phyloP scores from a whole-genome alignment of 2,113 vertebrate species.

The Archilochus colubris region DNA sequence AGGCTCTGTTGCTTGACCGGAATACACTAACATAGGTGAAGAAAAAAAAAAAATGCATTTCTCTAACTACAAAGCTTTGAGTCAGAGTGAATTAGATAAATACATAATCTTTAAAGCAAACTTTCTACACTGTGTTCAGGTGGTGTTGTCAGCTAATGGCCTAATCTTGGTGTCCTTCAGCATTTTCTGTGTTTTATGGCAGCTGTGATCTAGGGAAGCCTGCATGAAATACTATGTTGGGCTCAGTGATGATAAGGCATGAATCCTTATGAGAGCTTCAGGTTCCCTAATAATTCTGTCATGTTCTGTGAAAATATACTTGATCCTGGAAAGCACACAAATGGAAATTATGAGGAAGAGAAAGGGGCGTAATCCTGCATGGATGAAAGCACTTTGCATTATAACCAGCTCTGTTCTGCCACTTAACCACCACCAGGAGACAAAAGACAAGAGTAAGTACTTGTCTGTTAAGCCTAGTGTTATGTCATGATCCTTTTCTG shows the following conservation, averaged over 20 bases:
- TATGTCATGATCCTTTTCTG: conserved; percentile 45
- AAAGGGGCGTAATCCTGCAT: background rate
- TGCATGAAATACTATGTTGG: background rate
- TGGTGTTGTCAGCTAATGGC: background rate
- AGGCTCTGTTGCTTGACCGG: conserved; percentile 9
- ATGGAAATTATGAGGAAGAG: background rate
- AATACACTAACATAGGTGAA: conserved; percentile 50
- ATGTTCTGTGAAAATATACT: background rate
- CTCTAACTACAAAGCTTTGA: conserved; percentile 48
- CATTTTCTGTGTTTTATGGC: conserved; percentile 27
- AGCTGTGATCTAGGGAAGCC: background rate
- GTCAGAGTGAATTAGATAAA: conserved; percentile 37
- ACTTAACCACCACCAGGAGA: background rate
- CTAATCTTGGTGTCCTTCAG: conserved; percentile 40
- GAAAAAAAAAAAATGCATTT: conserved; percentile 27
- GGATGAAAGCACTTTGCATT: conserved; percentile 49
- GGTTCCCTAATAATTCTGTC: background rate
- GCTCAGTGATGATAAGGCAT: background rate
- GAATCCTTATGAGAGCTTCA: background rate
- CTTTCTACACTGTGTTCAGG: background rate
- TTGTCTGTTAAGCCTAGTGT: conserved; percentile 26
- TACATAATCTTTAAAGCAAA: conserved; percentile 54
- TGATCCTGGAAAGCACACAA: background rate
- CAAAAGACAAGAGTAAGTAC: conserved; percentile 20
- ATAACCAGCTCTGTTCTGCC: conserved; percentile 17